phyloP scores from a whole-genome alignment of 2,888 invertebrate genomes.

The Coenonympha arcania region DNA sequence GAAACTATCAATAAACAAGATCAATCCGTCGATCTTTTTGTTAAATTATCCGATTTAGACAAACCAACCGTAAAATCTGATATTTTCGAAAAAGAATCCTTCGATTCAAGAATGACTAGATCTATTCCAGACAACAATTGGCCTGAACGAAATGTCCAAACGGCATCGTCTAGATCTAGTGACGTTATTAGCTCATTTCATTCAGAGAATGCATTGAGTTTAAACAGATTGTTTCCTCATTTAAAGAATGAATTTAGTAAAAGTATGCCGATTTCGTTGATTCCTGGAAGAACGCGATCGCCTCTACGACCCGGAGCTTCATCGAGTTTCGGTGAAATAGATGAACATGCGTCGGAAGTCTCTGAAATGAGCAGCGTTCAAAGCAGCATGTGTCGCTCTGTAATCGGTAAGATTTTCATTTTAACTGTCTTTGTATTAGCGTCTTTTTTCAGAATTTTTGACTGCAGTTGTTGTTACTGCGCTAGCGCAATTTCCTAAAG shows the following conservation, averaged over 20 bases:
- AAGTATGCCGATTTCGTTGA: slow-evolving; percentile 62
- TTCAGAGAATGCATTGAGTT: slow-evolving; percentile 71
- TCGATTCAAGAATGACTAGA: slow-evolving; percentile 76
- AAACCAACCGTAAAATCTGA: slow-evolving; percentile 69
- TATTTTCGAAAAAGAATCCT: slow-evolving; percentile 34
- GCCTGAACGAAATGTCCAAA: slow-evolving; percentile 65
- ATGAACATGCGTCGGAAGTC: slow-evolving; percentile 68
- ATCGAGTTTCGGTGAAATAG: slow-evolving; percentile 50
- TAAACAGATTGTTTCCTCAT: slow-evolving; percentile 78
- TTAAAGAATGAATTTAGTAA: slow-evolving; percentile 66
- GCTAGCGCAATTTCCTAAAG: too few relatives aligned
- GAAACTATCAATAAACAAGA: slow-evolving; percentile 31
- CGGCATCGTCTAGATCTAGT: slow-evolving; percentile 76
- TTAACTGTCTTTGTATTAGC: too few relatives aligned
- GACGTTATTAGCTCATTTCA: slow-evolving; percentile 75
- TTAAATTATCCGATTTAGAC: slow-evolving; percentile 86
- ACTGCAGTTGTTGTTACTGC: too few relatives aligned
- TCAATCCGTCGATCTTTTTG: slow-evolving; percentile 67
- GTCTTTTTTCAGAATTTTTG: background rate
- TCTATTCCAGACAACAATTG: slow-evolving; percentile 81
- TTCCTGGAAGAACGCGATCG: slow-evolving; percentile 47
- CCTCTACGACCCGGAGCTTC: slow-evolving; percentile 41
- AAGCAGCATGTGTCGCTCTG: slow-evolving; percentile 74
- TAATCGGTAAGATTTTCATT: slow-evolving; percentile 53
- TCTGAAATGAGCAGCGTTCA: slow-evolving; percentile 74